Conservation (phyloP, 2,888 invertebrate genomes). For the Scotopteryx bipunctaria region DNA sequence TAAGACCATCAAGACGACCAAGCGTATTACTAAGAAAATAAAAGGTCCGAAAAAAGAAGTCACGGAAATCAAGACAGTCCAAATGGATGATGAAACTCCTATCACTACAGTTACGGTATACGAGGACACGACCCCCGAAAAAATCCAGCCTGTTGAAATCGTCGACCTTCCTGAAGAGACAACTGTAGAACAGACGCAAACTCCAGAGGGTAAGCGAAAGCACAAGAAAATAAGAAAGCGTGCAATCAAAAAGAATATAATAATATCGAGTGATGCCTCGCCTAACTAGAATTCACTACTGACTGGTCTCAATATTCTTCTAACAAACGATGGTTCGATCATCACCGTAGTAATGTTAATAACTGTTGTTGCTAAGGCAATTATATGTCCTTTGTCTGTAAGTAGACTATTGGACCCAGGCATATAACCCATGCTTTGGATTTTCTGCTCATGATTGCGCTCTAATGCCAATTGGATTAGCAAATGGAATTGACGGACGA, state of each 20-base stretch:
- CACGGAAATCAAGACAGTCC: conserved; percentile 38
- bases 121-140: conserved; percentile 47
- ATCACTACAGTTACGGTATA: conserved; percentile 31
- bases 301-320: too few relatives aligned
- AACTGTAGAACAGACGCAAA: conserved; percentile 32
- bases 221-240: conserved; percentile 43
- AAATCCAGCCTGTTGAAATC: conserved; percentile 20
- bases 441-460: too few relatives aligned
- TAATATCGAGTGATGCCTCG: too few relatives aligned
- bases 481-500: too few relatives aligned
- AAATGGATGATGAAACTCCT: conserved; percentile 32
- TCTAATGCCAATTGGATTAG: too few relatives aligned
- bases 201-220: conserved; percentile 40
- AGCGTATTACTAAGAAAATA: conserved; percentile 51
- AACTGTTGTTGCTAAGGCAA: too few relatives aligned
- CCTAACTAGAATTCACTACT: conserved; percentile 61
- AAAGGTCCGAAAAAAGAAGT: conserved; percentile 40
- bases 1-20: conserved; percentile 40
- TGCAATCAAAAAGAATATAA: conserved; percentile 22
- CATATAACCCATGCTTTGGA: too few relatives aligned
- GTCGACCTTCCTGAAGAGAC: conserved; percentile 49
- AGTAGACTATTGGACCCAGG: too few relatives aligned
- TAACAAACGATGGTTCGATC: conserved; percentile 73
- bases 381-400: too few relatives aligned
- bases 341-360: too few relatives aligned